These are phyloP conservation scores for Cryptoblepharus egeriae DNA, from an alignment of 2,797 vertebrate species.

Conservation along the genomic window DNA sequence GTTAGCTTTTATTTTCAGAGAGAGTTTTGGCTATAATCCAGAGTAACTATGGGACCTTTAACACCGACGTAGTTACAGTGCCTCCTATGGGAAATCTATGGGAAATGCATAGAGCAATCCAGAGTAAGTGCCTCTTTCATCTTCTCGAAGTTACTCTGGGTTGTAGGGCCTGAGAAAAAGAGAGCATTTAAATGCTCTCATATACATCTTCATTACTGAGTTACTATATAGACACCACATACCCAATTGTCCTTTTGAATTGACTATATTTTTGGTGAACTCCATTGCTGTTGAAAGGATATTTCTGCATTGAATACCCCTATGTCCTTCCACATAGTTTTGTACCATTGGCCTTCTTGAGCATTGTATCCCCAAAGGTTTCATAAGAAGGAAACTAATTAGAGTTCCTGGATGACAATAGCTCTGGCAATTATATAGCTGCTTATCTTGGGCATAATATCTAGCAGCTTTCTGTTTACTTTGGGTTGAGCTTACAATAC, in stretches of 20 bases:
- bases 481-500: neutral
- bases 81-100: too few relatives aligned
- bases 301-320: neutral
- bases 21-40: too few relatives aligned
- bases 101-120: too few relatives aligned
- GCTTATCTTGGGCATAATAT: slow-evolving; percentile 9
- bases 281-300: neutral
- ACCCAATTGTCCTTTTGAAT: neutral
- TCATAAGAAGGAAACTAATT: neutral
- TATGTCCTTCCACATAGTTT: neutral
- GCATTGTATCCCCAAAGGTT: neutral
- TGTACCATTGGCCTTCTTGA: neutral
- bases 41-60: too few relatives aligned
- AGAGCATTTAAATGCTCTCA: too few relatives aligned
- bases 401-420: neutral
- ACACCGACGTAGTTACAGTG: too few relatives aligned
- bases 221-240: too few relatives aligned
- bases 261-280: neutral
- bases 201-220: neutral
- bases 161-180: neutral
- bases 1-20: neutral
- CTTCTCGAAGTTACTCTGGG: too few relatives aligned
- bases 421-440: slow-evolving; percentile 9
- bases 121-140: too few relatives aligned
- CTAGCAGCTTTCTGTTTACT: neutral